A percentile compares a stretch with the other conserved stretches of the same genome.
These are phyloP conservation scores for Siniperca chuatsi DNA, from an alignment of 2,113 vertebrate species.

Conservation along the genomic window DNA sequence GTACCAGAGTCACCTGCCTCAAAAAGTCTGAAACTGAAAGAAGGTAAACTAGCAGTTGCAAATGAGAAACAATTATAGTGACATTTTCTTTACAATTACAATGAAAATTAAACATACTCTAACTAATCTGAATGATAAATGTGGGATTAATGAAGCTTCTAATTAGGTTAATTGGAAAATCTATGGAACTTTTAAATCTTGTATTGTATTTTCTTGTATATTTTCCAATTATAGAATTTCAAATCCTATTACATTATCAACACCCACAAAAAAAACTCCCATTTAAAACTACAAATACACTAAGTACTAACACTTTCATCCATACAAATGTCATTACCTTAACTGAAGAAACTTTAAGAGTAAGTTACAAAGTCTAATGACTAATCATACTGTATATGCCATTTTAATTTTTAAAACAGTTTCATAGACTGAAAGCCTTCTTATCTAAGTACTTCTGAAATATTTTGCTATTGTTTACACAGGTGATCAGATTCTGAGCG, in stretches of 20 bases:
- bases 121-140: background rate
- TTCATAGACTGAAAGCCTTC: background rate
- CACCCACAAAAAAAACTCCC: background rate
- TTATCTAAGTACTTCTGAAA: background rate
- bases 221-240: background rate
- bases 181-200: background rate
- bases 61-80: background rate
- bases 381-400: background rate
- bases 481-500: constrained; percentile 97
- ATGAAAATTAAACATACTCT: background rate
- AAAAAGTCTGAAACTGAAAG: constrained; percentile 89
- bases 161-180: background rate
- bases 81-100: no score
- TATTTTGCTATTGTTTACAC: constrained; percentile 34
- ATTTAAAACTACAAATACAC: background rate
- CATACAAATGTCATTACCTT: background rate
- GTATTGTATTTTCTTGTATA: background rate
- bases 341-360: background rate
- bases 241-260: background rate
- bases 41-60: constrained; percentile 85
- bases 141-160: background rate
- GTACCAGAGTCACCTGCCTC: constrained; percentile 92
- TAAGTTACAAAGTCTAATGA: background rate
- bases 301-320: no score
- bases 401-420: background rate